phyloP scores from a whole-genome alignment of 2,113 vertebrate genomes.

The Oostethus manadensis region DNA sequence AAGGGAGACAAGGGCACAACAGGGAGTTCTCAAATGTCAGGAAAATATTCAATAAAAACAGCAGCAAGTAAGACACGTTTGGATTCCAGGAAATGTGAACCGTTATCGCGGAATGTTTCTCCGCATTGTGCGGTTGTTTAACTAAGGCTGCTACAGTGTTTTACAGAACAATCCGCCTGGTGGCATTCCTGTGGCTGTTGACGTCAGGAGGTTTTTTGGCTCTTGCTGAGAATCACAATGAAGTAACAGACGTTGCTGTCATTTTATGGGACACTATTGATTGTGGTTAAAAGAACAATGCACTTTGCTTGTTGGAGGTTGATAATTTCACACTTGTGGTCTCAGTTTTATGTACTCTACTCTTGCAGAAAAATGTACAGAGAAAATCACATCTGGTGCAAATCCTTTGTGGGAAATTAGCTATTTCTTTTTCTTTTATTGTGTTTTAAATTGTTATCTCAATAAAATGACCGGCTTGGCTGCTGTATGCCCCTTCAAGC shows the following conservation, averaged over 20 bases:
- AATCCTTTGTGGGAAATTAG: constrained; percentile 49
- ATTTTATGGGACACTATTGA: constrained; percentile 50
- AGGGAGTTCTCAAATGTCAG: constrained; percentile 37
- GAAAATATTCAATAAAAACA: constrained; percentile 24
- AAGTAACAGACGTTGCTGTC: constrained; percentile 54
- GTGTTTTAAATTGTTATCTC: neutral
- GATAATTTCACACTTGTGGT: constrained; percentile 50
- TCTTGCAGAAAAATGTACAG: constrained; percentile 39
- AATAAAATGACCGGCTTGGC: too few species aligned
- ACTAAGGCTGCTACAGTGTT: constrained; percentile 43
- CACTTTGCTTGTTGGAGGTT: constrained; percentile 28
- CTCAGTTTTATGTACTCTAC: constrained; percentile 37
- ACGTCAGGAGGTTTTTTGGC: constrained; percentile 57
- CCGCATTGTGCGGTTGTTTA: constrained; percentile 60
- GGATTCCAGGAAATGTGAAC: constrained; percentile 47
- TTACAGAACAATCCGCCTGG: constrained; percentile 57
- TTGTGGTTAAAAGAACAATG: constrained; percentile 63
- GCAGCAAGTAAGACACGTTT: constrained; percentile 2
- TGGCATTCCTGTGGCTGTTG: constrained; percentile 65
- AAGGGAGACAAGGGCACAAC: constrained; percentile 5
- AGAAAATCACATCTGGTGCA: constrained; percentile 25
- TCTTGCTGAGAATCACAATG: constrained; percentile 57
- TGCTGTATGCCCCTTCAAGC: too few species aligned
- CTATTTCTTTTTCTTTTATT: constrained; percentile 6
- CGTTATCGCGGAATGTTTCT: constrained; percentile 54